Evolutionary conservation across 1,140 invertebrate species (phyloP), one percentile per base, ranked within the genome.

Genomic region (Trichomalopsis sarcophagae): DNA sequence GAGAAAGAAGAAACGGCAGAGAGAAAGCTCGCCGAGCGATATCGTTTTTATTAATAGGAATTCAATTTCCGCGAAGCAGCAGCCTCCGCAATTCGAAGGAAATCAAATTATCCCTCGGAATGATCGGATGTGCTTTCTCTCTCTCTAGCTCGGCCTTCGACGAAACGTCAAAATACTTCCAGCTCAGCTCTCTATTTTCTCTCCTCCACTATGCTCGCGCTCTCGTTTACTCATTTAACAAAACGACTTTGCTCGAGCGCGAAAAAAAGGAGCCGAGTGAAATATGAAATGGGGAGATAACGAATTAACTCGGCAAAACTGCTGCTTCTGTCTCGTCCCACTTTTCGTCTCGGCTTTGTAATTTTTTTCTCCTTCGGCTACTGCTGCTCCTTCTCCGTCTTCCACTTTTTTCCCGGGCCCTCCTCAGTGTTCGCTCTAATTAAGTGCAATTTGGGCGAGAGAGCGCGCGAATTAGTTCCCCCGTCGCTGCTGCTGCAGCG

Each of bases 31-130:
- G 4, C 13, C 50, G 13, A 86, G 83, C 89, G 87, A 90, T 89
- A 90, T 85, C 89, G 87, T 89, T 90, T 91, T 90, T 90, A 90
- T 91, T 89, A 90, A 90, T 89, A 90, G 88, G 89, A 90, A 90
- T 91, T 91, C 88, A 90, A 91, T 90, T 89, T 90, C 78, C 86
- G 30, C 71, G 86, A 84, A 84, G 87, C 87, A 85, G 87, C 87
- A 83, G 88, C 84, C 86, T 86, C 87, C 84, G 86, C 89, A 89
- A 91, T 90, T 88, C 80, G 84, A 40, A 87, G 89, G 82, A 89
- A 90, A 91, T 91, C 86, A 86, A 90, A 90, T 91, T 91, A 91
- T 87, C 88, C 88, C 73, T 82, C 80, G 89, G 89, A 91, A 85
- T 86, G 82, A 86, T 86, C 77, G 78, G 82, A 77, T 87, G 85